phyloP scores from a whole-genome alignment of 2,113 vertebrate species.

The Chascanopsetta lugubris region DNA sequence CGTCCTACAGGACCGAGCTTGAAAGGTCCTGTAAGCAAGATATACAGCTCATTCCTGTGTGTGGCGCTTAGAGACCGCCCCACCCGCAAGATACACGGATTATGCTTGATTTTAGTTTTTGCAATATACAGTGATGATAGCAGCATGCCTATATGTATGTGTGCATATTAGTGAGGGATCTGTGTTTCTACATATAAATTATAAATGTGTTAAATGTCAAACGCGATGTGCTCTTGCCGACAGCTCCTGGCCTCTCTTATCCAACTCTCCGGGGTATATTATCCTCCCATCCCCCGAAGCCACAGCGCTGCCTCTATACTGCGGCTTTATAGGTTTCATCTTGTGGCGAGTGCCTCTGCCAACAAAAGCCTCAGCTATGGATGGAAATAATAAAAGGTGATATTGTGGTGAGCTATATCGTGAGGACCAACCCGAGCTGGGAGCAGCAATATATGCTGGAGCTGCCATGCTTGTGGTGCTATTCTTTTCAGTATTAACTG shows the following conservation, averaged over 20 bases:
- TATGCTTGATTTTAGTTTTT: background rate
- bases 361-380: slow-evolving; percentile 18
- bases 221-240: slow-evolving; percentile 22
- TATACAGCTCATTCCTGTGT: background rate
- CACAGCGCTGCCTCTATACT: slow-evolving; percentile 7
- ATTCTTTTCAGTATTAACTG: too few relatives aligned
- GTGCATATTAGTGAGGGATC: background rate
- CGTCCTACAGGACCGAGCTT: background rate
- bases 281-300: slow-evolving; percentile 26
- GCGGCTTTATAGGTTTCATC: slow-evolving; percentile 43
- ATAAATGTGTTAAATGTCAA: slow-evolving; percentile 49
- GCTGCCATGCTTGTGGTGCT: too few relatives aligned
- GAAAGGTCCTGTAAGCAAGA: background rate
- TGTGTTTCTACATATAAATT: slow-evolving; percentile 37
- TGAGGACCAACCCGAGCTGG: slow-evolving; percentile 21
- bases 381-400: slow-evolving; percentile 46
- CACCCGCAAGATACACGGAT: background rate
- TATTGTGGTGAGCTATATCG: slow-evolving; percentile 29
- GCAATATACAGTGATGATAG: background rate
- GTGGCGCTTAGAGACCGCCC: background rate
- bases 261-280: slow-evolving; percentile 30
- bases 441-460: background rate
- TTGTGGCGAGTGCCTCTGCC: slow-evolving; percentile 27
- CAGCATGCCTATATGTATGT: background rate
- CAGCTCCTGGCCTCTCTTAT: slow-evolving; percentile 20